Conservation (phyloP, 2,888 invertebrate species). For the Tachina lurida region DNA sequence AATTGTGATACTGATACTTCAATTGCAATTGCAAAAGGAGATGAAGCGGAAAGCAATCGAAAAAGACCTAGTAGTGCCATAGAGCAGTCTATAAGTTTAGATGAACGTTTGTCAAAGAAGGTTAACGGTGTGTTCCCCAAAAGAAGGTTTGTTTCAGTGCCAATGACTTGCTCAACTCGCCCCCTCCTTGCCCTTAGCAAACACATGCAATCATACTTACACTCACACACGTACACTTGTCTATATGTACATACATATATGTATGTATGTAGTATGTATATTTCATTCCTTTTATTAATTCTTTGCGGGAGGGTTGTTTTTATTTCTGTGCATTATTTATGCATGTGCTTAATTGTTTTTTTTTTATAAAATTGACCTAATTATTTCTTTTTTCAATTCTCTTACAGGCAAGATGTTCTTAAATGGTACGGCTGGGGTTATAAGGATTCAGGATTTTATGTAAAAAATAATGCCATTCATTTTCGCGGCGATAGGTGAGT, state of each 20-base stretch:
- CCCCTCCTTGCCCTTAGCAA: constrained; percentile 12
- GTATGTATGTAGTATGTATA: background rate
- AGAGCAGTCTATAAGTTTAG: constrained; percentile 74
- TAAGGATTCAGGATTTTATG: constrained; percentile 93
- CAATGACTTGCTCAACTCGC: constrained; percentile 13
- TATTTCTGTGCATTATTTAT: constrained; percentile 5
- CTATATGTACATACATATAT: background rate
- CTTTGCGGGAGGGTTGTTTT: constrained; percentile 45
- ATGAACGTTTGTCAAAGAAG: constrained; percentile 77
- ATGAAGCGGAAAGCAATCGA: background rate
- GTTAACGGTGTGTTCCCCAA: constrained; percentile 81
- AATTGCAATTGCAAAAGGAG: constrained; percentile 6
- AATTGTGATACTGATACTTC: background rate
- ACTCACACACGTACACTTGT: too few relatives aligned
- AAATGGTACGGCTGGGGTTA: constrained; percentile 99
- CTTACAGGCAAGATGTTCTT: constrained; percentile 92
- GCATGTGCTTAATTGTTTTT: constrained; percentile 4
- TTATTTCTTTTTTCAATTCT: constrained; percentile 37
- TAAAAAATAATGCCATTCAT: constrained; percentile 86
- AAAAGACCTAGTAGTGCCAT: constrained; percentile 43
- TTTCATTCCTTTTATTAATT: constrained; percentile 11
- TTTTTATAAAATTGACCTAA: constrained; percentile 38
- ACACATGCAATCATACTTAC: background rate
- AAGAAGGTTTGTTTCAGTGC: constrained; percentile 76
- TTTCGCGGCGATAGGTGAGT: constrained; percentile 94